Evolutionary conservation across 1,140 invertebrate species (phyloP), one percentile per base, ranked within the genome.

Genomic region (Diabrotica virgifera): DNA sequence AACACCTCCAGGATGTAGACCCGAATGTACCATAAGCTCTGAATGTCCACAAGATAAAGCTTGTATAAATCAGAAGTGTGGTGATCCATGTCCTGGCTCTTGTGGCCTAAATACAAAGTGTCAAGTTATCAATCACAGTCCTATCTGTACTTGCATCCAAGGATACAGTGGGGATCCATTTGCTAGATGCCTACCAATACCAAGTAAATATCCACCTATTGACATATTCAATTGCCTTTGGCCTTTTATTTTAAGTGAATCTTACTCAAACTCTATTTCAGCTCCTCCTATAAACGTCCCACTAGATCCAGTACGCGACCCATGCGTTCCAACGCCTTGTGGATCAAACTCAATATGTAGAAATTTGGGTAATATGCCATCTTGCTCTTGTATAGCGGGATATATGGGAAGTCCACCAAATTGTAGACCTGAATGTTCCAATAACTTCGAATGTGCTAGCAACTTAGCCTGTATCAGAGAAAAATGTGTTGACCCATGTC

Each of bases 41-140:
- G 92, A 95, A 71, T 96, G 93, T 79, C 78, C 88, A 12, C 85
- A 86, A 65, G 86, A 92, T 67, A 87, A 86, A 77, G 90, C 91
- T 63, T 93, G 92, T 72, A 85, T 91, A 7, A 85, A 87, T 73
- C 87, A 90, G 77, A 89, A 87, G 75, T 94, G 92, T 68, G 82
- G 84, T 65, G 89, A 93, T 80, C 91, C 91, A 9, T 93, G 91
- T 75, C 82, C 86, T 7, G 89, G 89, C 62, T 89, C 89, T 5
- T 95, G 88, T 72, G 88, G 87, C 8, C 84, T 86, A 46, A 85
- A 88, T 79, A 85, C 89, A 2, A 79, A 85, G 64, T 92, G 89
- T 71, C 82, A 84, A 65, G 83, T 85, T 58, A 71, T 84, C 53
- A 89, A 89, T 75, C 89, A 91, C 76, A 82, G 85, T 52, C 85